Base-by-base conservation (phyloP, 1,140 invertebrate genomes). In the Meloidogyne chitwoodi region DNA sequence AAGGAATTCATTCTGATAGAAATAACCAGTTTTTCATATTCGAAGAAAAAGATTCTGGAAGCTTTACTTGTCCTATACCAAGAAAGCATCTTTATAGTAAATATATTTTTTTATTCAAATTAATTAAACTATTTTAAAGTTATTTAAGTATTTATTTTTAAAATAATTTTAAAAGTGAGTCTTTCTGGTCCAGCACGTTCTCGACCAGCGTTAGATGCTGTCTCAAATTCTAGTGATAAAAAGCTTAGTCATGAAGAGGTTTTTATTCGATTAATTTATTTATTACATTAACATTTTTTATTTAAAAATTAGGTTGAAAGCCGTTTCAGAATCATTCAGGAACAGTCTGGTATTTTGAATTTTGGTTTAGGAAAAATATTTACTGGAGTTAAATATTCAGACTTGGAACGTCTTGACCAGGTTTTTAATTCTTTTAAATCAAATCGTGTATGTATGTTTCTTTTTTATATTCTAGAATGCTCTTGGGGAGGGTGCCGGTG, bases 401-500 rank as follows among this genome's bases (percentile, higher is more conserved):
- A 81, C 8, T 38, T 81, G 12, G 61, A 65, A 65, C 44, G 48
- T 6, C 41, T 27, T 24, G 67, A 27, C 19, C 48, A 72, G 38
- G 31, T 41, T 26, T 38, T 27, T 29, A 19, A 44, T 41, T 41
- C 10, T 34, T 41, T 41, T 41, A 41, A 74, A 8, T 10, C 24
- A 12, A 34, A 11, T 70, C 29, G 14, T 3, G 1, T 12, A 22
- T 27, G 71, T 19, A 26, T 24, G 12, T n/a, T 67, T 48, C 8
- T 75, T 29, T 19, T 61, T 61, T 63, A 73, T 26, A 24, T 75
- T 75, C n/a, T 70, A 72, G 74, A 56, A 27, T 22, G n/a, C 48
- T 31, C 66, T 81, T n/a, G 80, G 80, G 6, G 68, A 41, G 14
- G 76, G 80, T 41, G 62, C 80, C 29, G 63, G 81, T 68, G 80